Evolutionary conservation across 1,140 invertebrate species (phyloP).

Genomic region (Megathymus violae): DNA sequence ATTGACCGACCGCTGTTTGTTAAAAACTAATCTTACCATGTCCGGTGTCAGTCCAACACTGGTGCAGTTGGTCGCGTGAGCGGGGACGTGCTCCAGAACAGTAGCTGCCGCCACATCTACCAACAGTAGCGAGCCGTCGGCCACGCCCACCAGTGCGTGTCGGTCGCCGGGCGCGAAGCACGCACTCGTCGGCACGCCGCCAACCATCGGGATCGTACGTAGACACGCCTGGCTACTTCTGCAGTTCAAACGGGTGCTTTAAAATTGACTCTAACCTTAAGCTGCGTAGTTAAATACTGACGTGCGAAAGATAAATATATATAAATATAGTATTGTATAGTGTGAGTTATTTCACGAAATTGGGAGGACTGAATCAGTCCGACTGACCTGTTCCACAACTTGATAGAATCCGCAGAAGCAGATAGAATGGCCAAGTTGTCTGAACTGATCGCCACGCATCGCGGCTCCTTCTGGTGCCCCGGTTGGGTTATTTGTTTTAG

Average conservation of each 20-base stretch:
- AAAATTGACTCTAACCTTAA: too few relatives aligned
- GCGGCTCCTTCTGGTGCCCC: conserved; percentile 95
- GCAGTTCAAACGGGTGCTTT: too few relatives aligned
- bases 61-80: conserved; percentile 92
- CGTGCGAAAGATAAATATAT: too few relatives aligned
- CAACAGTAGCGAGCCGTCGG: conserved; percentile 93
- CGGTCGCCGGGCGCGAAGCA: conserved; percentile 96
- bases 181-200: conserved; percentile 90
- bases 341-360: too few relatives aligned
- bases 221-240: conserved; percentile 91
- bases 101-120: conserved; percentile 93
- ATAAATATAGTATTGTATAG: too few relatives aligned
- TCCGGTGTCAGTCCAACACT: conserved; percentile 90
- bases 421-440: conserved; percentile 94
- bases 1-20: too few relatives aligned
- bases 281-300: too few relatives aligned
- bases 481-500: conserved; percentile 84
- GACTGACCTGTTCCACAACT: conserved; percentile 95
- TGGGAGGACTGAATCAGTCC: too few relatives aligned
- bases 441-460: conserved; percentile 94
- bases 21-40: conserved; percentile 84
- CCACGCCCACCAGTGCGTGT: conserved; percentile 94
- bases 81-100: conserved; percentile 90
- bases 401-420: conserved; percentile 93
- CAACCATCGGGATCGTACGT: conserved; percentile 88